Conservation (phyloP, 2,113 vertebrate genomes). For the Mobula birostris region DNA sequence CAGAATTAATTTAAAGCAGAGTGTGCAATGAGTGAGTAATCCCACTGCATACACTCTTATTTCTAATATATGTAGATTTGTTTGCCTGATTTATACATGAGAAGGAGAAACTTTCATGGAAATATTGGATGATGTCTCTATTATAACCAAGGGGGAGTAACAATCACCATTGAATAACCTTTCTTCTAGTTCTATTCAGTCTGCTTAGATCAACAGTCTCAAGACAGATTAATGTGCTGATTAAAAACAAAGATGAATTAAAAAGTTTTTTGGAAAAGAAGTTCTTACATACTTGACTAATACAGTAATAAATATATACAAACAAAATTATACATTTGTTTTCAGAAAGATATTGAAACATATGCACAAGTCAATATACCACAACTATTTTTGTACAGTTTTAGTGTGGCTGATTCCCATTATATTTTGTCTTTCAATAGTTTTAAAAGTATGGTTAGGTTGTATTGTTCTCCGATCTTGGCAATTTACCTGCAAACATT, state of each 20-base stretch:
- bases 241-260: conserved; percentile 7
- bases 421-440: not conserved
- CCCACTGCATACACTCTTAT: not conserved
- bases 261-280: not conserved
- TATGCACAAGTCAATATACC: not conserved
- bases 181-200: not conserved
- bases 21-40: not conserved
- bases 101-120: not conserved
- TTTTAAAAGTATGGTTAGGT: no score
- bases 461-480: no score
- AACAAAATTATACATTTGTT: conserved; percentile 12
- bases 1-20: conserved; percentile 24
- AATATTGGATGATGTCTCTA: not conserved
- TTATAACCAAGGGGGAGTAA: not conserved
- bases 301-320: conserved; percentile 7
- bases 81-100: conserved; percentile 17
- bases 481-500: no score
- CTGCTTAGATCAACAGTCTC: not conserved
- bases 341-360: not conserved
- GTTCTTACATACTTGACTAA: conserved; percentile 11
- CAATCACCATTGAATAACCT: not conserved
- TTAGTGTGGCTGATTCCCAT: not conserved
- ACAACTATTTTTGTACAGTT: not conserved
- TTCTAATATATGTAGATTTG: not conserved
- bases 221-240: conserved; percentile 8